These are phyloP conservation scores for Synanthedon formicaeformis DNA, from an alignment of 2,888 invertebrate species.

Conservation along the genomic window DNA sequence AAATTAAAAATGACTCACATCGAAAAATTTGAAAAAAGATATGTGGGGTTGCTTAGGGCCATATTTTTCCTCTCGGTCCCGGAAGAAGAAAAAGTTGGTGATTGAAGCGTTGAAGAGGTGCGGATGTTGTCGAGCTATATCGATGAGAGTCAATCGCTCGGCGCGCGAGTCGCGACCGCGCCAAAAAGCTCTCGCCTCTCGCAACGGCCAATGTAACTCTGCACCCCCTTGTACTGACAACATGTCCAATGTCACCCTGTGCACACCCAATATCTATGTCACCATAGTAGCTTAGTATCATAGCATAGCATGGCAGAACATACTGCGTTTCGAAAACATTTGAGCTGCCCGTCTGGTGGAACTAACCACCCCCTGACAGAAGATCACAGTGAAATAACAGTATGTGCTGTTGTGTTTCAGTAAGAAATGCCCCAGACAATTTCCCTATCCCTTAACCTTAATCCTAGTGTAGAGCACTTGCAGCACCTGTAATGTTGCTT, in stretches of 20 bases:
- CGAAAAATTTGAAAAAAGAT: slow-evolving; percentile 94
- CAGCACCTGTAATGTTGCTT: too few species aligned
- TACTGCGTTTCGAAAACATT: too few species aligned
- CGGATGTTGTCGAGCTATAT: slow-evolving; percentile 77
- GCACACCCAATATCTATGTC: neutral
- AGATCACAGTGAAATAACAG: too few species aligned
- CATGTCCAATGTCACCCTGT: slow-evolving; percentile 88
- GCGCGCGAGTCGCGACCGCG: slow-evolving; percentile 92
- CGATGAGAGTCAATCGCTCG: slow-evolving; percentile 85
- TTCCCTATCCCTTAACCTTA: too few species aligned
- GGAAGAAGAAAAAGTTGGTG: slow-evolving; percentile 96
- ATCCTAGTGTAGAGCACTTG: too few species aligned
- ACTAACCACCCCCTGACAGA: too few species aligned
- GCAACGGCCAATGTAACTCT: slow-evolving; percentile 77
- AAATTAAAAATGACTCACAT: slow-evolving; percentile 70
- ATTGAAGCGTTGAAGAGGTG: slow-evolving; percentile 90
- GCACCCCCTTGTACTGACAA: slow-evolving; percentile 88
- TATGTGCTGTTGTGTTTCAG: too few species aligned
- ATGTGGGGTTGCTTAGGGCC: slow-evolving; percentile 87
- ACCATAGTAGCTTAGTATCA: too few species aligned
- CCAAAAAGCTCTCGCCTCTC: slow-evolving; percentile 86
- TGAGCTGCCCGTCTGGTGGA: too few species aligned
- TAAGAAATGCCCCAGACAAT: too few species aligned
- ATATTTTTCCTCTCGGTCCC: slow-evolving; percentile 84
- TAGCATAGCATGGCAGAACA: too few species aligned